Evolutionary conservation across 35 echinoderm and acorn worm genomes (phyloP).

Genomic region (Holothuria glaberrima): DNA sequence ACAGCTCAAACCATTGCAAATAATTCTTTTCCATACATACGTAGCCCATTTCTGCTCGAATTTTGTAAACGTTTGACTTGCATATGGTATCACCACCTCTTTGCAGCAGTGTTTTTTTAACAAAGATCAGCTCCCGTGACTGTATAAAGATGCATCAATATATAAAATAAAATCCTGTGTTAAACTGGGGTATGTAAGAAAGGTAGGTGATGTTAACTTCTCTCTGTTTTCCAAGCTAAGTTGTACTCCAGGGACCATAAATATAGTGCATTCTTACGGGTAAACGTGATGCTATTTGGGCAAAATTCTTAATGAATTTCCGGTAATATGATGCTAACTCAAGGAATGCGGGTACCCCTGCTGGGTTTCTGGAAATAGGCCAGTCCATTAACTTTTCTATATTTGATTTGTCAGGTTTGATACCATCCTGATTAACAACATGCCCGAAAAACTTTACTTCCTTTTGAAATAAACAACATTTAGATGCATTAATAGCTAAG

Average conservation of each 20-base stretch:
- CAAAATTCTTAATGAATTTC: too few species aligned
- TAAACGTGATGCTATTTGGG: too few species aligned
- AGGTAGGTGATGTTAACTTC: background rate
- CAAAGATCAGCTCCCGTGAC: constrained; percentile 33
- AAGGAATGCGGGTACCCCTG: too few species aligned
- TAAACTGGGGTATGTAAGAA: constrained; percentile 33
- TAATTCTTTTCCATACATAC: constrained; percentile 45
- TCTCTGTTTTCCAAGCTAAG: too few species aligned
- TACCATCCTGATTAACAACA: too few species aligned
- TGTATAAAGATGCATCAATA: constrained; percentile 24
- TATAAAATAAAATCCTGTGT: constrained; percentile 1
- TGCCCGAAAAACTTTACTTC: too few species aligned
- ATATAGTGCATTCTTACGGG: background rate
- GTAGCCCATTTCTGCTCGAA: constrained; percentile 43
- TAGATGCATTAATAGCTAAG: too few species aligned
- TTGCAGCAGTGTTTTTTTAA: constrained; percentile 1
- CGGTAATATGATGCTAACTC: too few species aligned
- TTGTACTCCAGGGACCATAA: too few species aligned
- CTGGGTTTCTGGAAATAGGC: constrained; percentile 19
- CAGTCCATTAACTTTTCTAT: too few species aligned
- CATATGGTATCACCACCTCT: constrained; percentile 68
- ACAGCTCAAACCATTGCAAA: too few species aligned
- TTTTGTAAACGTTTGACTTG: constrained; percentile 40
- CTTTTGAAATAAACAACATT: too few species aligned
- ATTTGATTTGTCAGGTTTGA: constrained; percentile 59